Evolutionary conservation across 2,113 vertebrate species (phyloP), one percentile per base, ranked within the genome.

Genomic region (Eublepharis macularius): DNA sequence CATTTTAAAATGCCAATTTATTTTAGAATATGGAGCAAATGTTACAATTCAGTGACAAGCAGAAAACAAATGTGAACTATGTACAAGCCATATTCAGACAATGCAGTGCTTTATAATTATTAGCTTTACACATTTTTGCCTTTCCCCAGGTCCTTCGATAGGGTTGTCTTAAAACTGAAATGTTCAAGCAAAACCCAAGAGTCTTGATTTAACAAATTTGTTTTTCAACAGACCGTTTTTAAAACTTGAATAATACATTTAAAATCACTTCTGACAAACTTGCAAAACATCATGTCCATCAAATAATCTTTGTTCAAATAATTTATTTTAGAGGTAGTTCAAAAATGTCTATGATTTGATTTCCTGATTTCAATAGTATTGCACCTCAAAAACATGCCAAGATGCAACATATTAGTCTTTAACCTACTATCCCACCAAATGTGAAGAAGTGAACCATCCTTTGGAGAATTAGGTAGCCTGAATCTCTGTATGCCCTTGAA

Each of bases 401-500:
- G 32, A 76, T n/a, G 49, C 7, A 68, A 76, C 47, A 43, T 34
- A 76, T 76, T 66, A 84, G 39, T 76, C 70, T 83, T 76, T 84
- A 43, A 76, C 34, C 43, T 24, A 75, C 21, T n/a, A 36, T 77
- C 49, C 21, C 19, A 34, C 75, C 21, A 63, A 32, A 68, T 76
- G n/a, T 76, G 57, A 84, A 21, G 76, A 60, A 79, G 24, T 72
- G 11, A 19, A 43, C 3, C 32, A 26, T 85, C 32, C 66, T 72
- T 39, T 43, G 32, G 45, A 80, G 75, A 85, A 60, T 85, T 60
- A 85, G 72, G 66, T 29, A 60, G 76, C 65, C 60, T 72, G 76
- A 79, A 86, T 75, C 43, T 66, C 43, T 86, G n/a, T 74, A 66
- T 17, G 11, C 45, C 29, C 29, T 77, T 39, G 57, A 63, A 80